These are phyloP conservation scores for Salarias fasciatus DNA, from an alignment of 2,797 vertebrate species.

Conservation along the genomic window DNA sequence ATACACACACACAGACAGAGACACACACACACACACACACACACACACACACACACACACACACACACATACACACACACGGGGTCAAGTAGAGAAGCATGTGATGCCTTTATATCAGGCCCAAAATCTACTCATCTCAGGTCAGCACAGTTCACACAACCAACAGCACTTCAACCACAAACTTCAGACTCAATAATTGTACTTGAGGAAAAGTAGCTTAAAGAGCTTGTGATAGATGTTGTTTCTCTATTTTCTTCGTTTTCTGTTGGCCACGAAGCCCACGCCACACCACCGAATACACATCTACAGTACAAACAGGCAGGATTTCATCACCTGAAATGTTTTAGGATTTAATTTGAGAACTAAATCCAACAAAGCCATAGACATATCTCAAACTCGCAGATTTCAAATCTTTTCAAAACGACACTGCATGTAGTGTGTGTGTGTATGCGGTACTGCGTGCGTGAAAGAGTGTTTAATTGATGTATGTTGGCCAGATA, in stretches of 20 bases:
- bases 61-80: slow-evolving; percentile 9
- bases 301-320: slow-evolving; percentile 14
- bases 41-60: slow-evolving; percentile 24
- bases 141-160: slow-evolving; percentile 58
- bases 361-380: slow-evolving; percentile 41
- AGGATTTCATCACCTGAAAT: slow-evolving; percentile 19
- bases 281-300: slow-evolving; percentile 9
- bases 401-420: slow-evolving; percentile 38
- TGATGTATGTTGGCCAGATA: slow-evolving; percentile 56
- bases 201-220: slow-evolving; percentile 28
- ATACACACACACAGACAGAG: slow-evolving; percentile 3
- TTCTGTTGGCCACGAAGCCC: slow-evolving; percentile 9
- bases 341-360: slow-evolving; percentile 30
- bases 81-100: slow-evolving; percentile 23
- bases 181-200: slow-evolving; percentile 33
- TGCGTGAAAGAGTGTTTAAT: slow-evolving; percentile 38
- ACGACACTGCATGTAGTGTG: slow-evolving; percentile 40
- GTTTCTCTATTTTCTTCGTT: slow-evolving; percentile 7
- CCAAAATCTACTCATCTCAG: slow-evolving; percentile 64
- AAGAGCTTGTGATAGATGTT: slow-evolving; percentile 29
- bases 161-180: slow-evolving; percentile 18
- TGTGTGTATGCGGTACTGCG: slow-evolving; percentile 37
- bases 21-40: background rate
- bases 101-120: slow-evolving; percentile 33
- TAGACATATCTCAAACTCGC: slow-evolving; percentile 36